Percentiles rank a stretch among this genome's conserved stretches.
These are phyloP conservation scores for Liolophura sinensis DNA, from an alignment of 1,140 invertebrate genomes.

Conservation along the genomic window DNA sequence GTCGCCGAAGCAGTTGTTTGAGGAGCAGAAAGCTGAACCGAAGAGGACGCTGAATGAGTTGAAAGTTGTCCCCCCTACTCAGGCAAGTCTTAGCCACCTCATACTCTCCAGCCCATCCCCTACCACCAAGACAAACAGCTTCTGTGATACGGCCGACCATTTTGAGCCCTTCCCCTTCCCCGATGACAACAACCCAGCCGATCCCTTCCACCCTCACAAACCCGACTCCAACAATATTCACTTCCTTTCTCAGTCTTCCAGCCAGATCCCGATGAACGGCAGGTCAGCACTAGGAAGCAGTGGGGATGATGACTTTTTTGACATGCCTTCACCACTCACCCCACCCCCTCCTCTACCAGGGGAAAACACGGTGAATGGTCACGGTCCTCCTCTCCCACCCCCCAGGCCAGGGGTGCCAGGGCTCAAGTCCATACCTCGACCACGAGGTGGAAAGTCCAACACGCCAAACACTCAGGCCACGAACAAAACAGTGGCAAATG, in stretches of 20 bases:
- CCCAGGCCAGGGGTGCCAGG: background rate
- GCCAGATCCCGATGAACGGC: background rate
- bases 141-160: slow-evolving; percentile 15
- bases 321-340: slow-evolving; percentile 39
- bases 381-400: slow-evolving; percentile 7
- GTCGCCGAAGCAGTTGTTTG: slow-evolving; percentile 44
- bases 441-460: no score
- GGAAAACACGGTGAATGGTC: slow-evolving; percentile 4
- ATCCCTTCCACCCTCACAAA: background rate
- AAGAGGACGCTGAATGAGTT: slow-evolving; percentile 46
- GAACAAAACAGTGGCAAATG: no score
- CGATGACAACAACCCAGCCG: background rate
- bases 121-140: slow-evolving; percentile 7
- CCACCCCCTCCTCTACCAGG: slow-evolving; percentile 44
- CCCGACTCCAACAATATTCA: no score
- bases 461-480: no score
- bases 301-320: slow-evolving; percentile 31
- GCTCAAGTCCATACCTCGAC: no score
- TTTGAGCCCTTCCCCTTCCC: slow-evolving; percentile 9
- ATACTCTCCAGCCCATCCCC: background rate
- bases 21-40: slow-evolving; percentile 22
- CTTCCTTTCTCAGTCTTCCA: background rate
- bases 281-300: background rate
- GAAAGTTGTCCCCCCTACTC: slow-evolving; percentile 15
- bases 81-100: background rate